Evolutionary conservation across 2,797 vertebrate genomes (phyloP).

Genomic region (Enteromius radiatus): DNA sequence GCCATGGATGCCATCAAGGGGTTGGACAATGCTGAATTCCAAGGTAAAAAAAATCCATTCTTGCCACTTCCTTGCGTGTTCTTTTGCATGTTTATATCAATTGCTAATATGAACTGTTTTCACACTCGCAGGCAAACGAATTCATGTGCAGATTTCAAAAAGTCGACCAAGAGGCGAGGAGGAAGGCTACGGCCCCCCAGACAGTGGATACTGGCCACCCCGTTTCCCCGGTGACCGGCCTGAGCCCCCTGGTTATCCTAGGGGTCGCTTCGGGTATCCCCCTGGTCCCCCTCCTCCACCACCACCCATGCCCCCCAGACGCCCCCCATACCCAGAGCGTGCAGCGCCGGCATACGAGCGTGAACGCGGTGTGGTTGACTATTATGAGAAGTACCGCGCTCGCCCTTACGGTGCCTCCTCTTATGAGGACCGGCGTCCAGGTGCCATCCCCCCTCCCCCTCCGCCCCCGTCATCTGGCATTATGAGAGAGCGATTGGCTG

Average conservation of each 20-base stretch:
- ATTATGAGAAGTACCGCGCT: constrained; percentile 82
- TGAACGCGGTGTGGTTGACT: constrained; percentile 80
- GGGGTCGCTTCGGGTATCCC: constrained; percentile 73
- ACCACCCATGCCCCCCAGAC: constrained; percentile 71
- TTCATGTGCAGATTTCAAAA: constrained; percentile 94
- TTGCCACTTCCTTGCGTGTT: not conserved
- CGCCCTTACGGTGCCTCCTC: constrained; percentile 74
- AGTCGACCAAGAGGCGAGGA: constrained; percentile 87
- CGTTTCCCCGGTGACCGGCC: constrained; percentile 70
- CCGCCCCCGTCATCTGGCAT: constrained; percentile 80
- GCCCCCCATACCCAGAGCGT: constrained; percentile 68
- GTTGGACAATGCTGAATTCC: constrained; percentile 79
- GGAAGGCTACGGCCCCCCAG: constrained; percentile 77
- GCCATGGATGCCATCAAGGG: constrained; percentile 82
- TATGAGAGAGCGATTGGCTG: constrained; percentile 83
- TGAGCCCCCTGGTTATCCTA: constrained; percentile 67
- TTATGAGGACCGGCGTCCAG: constrained; percentile 74
- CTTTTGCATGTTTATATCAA: constrained; percentile 11
- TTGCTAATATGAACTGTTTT: not conserved
- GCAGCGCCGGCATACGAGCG: constrained; percentile 64
- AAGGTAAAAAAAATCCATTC: constrained; percentile 66
- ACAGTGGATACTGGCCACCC: constrained; percentile 75
- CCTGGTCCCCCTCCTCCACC: constrained; percentile 73
- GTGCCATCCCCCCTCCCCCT: constrained; percentile 77
- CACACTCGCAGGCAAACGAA: constrained; percentile 84